Base-by-base conservation (phyloP, 2,888 invertebrate species). In the Crepidodera aurea region DNA sequence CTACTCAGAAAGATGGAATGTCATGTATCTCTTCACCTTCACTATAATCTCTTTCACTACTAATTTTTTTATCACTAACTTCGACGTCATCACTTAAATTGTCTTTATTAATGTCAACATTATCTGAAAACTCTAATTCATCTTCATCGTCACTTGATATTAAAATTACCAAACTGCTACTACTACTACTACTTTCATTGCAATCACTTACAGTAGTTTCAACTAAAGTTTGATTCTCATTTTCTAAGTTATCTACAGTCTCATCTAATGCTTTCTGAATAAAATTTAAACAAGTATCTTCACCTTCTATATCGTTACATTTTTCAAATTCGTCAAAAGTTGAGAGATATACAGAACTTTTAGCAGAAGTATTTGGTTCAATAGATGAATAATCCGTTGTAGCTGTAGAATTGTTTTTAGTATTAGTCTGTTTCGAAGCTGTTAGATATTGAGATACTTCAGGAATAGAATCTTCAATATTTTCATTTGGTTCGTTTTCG, bases 391-490 rank as follows among this genome's bases (percentile, higher is more conserved):
- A 42, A 16, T 42, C 22, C 1, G 56, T 16, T 39, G 42, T 13
- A 6, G 10, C 18, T 22, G 6, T 6, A 2, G 51, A 19, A 48
- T 16, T 40, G 10, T 32, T 16, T 8, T 22, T 27, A 13, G 16
- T 46, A 32, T 57, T 34, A 10, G 19, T 32, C 10, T 8, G 19
- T 32, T 62, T 57, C 12, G 57, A 56, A 2, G 51, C 56, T 6
- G 62, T 62, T 19, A 62, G 25, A 22, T 61, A 62, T 15, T n/a
- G 37, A 12, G 42, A n/a, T n/a, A n/a, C n/a, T n/a, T n/a, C n/a
- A n/a, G n/a, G 46, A 34, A 22, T 42, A 1, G 18, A 18, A 27
- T 37, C 18, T 39, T n/a, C n/a, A n/a, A n/a, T n/a, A n/a, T n/a
- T n/a, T n/a, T n/a, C n/a, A n/a, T n/a, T n/a, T n/a, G n/a, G n/a